These are phyloP conservation scores for Microtus pennsylvanicus DNA, from an alignment of 2,113 vertebrate genomes.

Conservation along the genomic window DNA sequence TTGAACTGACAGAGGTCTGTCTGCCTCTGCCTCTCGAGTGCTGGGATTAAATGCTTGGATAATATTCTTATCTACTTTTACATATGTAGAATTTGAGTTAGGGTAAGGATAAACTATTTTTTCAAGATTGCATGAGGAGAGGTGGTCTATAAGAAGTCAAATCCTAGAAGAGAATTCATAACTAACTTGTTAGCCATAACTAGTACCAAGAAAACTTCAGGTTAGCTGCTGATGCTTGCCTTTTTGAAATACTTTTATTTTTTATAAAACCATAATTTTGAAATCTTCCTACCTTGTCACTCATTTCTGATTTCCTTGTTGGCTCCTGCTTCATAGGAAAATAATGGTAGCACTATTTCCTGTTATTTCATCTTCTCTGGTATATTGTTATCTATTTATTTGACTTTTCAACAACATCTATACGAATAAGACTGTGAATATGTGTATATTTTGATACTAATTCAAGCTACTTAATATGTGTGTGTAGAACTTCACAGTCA, in stretches of 20 bases:
- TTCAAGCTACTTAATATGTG: background rate
- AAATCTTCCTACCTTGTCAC: background rate
- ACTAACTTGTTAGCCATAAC: background rate
- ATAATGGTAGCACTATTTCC: background rate
- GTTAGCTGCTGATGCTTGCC: background rate
- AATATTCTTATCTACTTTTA: conserved; percentile 33
- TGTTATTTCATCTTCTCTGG: background rate
- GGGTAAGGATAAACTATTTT: background rate
- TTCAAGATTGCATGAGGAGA: background rate
- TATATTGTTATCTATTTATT: background rate
- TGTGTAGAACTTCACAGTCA: background rate
- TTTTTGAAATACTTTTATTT: conserved; percentile 14
- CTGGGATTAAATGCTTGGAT: background rate
- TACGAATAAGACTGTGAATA: background rate
- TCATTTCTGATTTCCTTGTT: conserved; percentile 16
- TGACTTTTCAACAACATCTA: background rate
- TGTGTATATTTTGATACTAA: background rate
- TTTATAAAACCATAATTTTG: background rate
- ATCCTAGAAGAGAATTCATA: background rate
- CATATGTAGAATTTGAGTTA: background rate
- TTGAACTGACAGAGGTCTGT: too few relatives aligned
- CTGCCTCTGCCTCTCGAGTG: too few relatives aligned
- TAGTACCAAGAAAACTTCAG: background rate
- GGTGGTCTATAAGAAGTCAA: background rate
- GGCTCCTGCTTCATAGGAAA: background rate